Conservation (phyloP, 2,888 invertebrate species). For the Zaprionus obscuricornis region DNA sequence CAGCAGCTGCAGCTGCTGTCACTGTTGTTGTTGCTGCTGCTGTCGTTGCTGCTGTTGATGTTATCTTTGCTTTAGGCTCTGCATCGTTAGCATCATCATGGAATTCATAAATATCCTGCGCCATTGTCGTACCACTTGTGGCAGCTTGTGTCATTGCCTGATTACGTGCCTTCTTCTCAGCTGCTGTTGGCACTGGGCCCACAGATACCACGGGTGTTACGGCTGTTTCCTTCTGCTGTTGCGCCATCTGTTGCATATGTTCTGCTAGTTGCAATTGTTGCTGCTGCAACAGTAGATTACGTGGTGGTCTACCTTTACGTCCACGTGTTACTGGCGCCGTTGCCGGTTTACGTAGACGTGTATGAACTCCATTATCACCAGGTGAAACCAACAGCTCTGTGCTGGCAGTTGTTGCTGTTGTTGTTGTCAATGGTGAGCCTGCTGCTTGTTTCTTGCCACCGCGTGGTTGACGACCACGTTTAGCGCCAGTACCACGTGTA, state of each 20-base stretch:
- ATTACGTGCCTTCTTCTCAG: slow-evolving; percentile 82
- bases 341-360: slow-evolving; percentile 84
- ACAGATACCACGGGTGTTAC: slow-evolving; percentile 26
- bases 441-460: slow-evolving; percentile 76
- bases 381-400: slow-evolving; percentile 32
- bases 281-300: slow-evolving; percentile 79
- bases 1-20: slow-evolving; percentile 27
- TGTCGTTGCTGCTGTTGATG: slow-evolving; percentile 5
- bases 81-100: slow-evolving; percentile 93
- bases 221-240: slow-evolving; percentile 29
- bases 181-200: slow-evolving; percentile 56
- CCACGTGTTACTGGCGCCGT: slow-evolving; percentile 77
- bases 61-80: slow-evolving; percentile 84
- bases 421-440: slow-evolving; percentile 35
- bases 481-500: slow-evolving; percentile 66
- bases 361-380: slow-evolving; percentile 84
- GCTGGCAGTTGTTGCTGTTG: slow-evolving; percentile 26
- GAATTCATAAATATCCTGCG: slow-evolving; percentile 95
- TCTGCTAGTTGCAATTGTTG: slow-evolving; percentile 70
- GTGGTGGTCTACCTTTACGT: slow-evolving; percentile 84
- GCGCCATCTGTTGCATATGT: slow-evolving; percentile 59
- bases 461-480: slow-evolving; percentile 80
- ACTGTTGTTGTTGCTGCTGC: no score
- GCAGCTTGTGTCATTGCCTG: no score
- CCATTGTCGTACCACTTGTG: no score